A percentile compares a stretch with the other conserved stretches of the same genome.
Evolutionary conservation across 1,140 invertebrate species (phyloP).

Genomic region (Homarus americanus): DNA sequence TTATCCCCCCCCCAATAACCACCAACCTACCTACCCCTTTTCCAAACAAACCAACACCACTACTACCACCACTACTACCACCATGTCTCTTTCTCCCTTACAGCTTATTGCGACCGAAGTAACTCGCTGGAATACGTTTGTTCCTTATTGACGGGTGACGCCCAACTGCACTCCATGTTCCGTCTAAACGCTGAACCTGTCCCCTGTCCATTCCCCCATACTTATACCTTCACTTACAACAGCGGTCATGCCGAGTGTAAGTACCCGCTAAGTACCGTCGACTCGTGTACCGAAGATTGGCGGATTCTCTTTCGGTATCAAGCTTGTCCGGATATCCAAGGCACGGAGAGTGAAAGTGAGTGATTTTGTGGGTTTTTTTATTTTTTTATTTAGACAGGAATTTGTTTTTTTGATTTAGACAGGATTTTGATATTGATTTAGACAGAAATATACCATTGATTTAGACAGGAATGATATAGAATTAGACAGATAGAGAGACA

Average conservation of each 20-base stretch:
- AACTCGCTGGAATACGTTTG: constrained; percentile 80
- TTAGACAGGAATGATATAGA: too few species aligned
- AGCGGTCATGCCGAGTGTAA: constrained; percentile 86
- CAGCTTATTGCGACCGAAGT: constrained; percentile 66
- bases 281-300: constrained; percentile 90
- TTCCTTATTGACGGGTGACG: constrained; percentile 91
- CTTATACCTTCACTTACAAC: constrained; percentile 91
- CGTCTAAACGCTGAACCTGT: constrained; percentile 84
- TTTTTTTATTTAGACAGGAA: too few species aligned
- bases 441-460: too few species aligned
- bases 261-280: constrained; percentile 86
- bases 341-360: constrained; percentile 72
- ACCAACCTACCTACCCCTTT: too few species aligned
- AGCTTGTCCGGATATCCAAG: constrained; percentile 90
- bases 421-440: too few species aligned
- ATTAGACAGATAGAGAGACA: too few species aligned
- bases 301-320: constrained; percentile 91
- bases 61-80: neutral
- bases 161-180: constrained; percentile 92
- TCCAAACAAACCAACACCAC: neutral
- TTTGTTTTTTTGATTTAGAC: too few species aligned
- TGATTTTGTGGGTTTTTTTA: too few species aligned
- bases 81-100: neutral
- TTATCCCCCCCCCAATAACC: too few species aligned
- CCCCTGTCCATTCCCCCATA: constrained; percentile 80